Base-by-base conservation (phyloP, 2,888 invertebrate genomes). In the Oscheius onirici region DNA sequence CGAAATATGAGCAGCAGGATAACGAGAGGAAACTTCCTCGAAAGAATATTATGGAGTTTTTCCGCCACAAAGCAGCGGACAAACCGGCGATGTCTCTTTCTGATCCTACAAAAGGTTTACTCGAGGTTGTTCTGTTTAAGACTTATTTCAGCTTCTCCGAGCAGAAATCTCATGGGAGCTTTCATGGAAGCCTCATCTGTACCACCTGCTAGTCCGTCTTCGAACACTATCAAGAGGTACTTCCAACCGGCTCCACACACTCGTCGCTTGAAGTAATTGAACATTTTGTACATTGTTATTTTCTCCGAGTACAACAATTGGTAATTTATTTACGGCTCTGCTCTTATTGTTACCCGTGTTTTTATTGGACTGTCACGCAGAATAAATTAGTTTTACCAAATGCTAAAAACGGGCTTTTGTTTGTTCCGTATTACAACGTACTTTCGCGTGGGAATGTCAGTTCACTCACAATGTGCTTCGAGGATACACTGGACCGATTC, bases 11-110 rank as follows among this genome's bases (percentile, higher is more conserved):
- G 8, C 3, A 34, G 34, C 34, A 3, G 34, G 34, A 3, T 6
- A 26, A 8, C 11, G 40, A 58, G 13, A 58, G 41, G 22, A 58
- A 41, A 58, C n/a, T 40, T 17, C 22, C 58, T 17, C 58, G 17
- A n/a, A 40, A 41, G 17, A 58, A 41, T 43, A 17, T 58, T 8
- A 58, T 20, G 13, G 58, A 58, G 5, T 58, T 58, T 43, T 58
- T 58, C 20, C 34, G 34, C 34, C 34, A 34, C 5, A 34, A 34
- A 34, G 8, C 34, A 8, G 8, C 8, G 3, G 34, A 34, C 34
- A 34, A 34, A 34, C 34, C 34, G 8, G 34, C 8, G 34, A 8
- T 8, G 8, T 8, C 34, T 34, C 34, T 34, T 3, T 6, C 3
- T 34, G 34, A 34, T 34, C 34, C 34, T 6, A 34, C 24, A 51